Conservation (phyloP, 53 echinoderm and acorn worm species). For the Apostichopus leukothele region DNA sequence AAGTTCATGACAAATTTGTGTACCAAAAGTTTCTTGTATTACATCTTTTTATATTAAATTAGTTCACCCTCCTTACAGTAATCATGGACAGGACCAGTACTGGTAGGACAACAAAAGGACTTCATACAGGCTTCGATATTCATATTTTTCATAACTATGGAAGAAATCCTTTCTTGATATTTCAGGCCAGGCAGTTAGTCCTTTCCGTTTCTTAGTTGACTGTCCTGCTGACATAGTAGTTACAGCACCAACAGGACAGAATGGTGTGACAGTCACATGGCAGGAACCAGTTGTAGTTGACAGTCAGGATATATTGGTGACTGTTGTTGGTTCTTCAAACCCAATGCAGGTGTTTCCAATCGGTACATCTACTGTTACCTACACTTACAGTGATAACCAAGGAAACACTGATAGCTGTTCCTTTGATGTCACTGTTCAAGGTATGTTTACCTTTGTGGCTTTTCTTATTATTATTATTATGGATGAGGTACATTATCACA, state of each 20-base stretch:
- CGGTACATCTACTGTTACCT: conserved; percentile 10
- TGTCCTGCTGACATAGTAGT: conserved; percentile 19
- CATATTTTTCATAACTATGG: too few species aligned
- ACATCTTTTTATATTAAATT: too few species aligned
- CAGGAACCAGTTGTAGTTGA: conserved; percentile 8
- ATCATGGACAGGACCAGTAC: too few species aligned
- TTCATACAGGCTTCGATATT: too few species aligned
- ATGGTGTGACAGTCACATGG: neutral
- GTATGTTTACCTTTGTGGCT: neutral
- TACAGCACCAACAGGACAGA: neutral
- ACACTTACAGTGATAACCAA: conserved; percentile 21
- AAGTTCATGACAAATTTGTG: too few species aligned
- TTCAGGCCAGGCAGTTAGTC: neutral
- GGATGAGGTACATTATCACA: neutral
- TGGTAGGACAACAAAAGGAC: too few species aligned
- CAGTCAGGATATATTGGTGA: neutral
- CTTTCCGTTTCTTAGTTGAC: conserved; percentile 5
- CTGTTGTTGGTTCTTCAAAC: neutral
- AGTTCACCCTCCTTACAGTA: too few species aligned
- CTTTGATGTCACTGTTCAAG: conserved; percentile 41
- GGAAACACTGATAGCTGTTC: conserved; percentile 22
- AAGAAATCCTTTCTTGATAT: too few species aligned
- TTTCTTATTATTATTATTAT: neutral
- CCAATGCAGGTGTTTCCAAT: conserved; percentile 4
- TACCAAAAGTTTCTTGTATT: too few species aligned